phyloP scores from a whole-genome alignment of 2,888 invertebrate genomes.

The Salpingus planirostris region DNA sequence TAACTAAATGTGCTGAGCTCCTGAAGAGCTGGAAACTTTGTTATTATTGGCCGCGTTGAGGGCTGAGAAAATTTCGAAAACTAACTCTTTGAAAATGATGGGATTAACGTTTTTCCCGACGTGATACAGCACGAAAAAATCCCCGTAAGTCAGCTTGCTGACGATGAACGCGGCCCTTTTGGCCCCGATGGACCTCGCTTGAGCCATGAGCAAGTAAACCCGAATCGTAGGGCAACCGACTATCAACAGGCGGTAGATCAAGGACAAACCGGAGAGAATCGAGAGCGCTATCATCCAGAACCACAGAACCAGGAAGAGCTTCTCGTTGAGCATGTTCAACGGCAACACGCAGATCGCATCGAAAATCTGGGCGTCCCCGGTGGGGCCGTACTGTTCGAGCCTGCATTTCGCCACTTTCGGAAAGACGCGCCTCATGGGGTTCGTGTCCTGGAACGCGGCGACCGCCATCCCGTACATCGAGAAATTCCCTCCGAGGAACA shows the following conservation, averaged over 20 bases:
- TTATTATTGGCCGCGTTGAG: no score
- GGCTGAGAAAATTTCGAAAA: conserved; percentile 37
- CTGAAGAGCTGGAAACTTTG: no score
- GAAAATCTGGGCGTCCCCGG: conserved; percentile 47
- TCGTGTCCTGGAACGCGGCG: conserved; percentile 39
- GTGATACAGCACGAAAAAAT: conserved; percentile 71
- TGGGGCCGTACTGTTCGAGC: conserved; percentile 50
- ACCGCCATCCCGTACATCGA: conserved; percentile 50
- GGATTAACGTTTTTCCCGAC: conserved; percentile 70
- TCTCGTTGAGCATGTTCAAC: conserved; percentile 71
- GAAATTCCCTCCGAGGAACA: conserved; percentile 56
- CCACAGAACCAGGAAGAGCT: conserved; percentile 66
- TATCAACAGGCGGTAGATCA: conserved; percentile 56
- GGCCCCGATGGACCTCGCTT: conserved; percentile 47
- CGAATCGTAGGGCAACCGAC: conserved; percentile 51
- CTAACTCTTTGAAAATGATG: conserved; percentile 54
- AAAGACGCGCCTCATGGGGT: conserved; percentile 59
- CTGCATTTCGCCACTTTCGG: conserved; percentile 62
- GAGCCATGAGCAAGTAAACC: conserved; percentile 52
- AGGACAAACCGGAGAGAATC: conserved; percentile 50
- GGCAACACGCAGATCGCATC: conserved; percentile 68
- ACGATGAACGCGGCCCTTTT: conserved; percentile 46
- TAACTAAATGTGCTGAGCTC: no score
- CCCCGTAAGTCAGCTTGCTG: conserved; percentile 52
- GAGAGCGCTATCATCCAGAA: conserved; percentile 63